Conservation (phyloP, 2,113 vertebrate species). For the Apodemus speciosus region DNA sequence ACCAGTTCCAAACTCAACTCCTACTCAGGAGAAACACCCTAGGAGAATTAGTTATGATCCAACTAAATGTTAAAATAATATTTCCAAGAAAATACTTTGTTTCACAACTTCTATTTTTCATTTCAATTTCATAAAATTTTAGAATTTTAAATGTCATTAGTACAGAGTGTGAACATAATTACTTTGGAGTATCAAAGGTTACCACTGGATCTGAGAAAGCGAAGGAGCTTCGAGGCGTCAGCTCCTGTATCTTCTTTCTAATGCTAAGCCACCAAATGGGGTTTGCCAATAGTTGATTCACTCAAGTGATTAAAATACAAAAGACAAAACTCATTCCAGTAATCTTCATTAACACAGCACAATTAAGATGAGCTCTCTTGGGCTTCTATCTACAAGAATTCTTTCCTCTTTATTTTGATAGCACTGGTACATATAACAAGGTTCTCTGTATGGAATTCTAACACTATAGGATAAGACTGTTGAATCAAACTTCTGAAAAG, state of each 20-base stretch:
- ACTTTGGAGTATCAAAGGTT: conserved; percentile 9
- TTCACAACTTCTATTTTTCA: conserved; percentile 34
- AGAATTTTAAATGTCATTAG: conserved; percentile 40
- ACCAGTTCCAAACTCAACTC: neutral
- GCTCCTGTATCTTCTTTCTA: conserved; percentile 55
- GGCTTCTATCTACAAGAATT: neutral
- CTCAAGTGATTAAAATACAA: conserved; percentile 56
- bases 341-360: neutral
- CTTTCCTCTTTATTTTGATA: conserved; percentile 11
- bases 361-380: conserved; percentile 43
- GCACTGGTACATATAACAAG: neutral
- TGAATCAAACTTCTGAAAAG: conserved; percentile 41
- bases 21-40: neutral
- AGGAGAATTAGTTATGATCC: neutral
- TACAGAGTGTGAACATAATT: neutral
- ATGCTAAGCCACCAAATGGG: conserved; percentile 33
- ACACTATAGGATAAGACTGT: neutral
- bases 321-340: conserved; percentile 62
- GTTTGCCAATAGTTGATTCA: conserved; percentile 45
- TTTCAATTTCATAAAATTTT: conserved; percentile 51
- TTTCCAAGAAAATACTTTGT: conserved; percentile 59
- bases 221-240: conserved; percentile 31
- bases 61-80: conserved; percentile 28
- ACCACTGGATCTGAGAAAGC: neutral
- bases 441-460: neutral